Base-by-base conservation (phyloP, 2,888 invertebrate genomes). In the Tenthredo livida region DNA sequence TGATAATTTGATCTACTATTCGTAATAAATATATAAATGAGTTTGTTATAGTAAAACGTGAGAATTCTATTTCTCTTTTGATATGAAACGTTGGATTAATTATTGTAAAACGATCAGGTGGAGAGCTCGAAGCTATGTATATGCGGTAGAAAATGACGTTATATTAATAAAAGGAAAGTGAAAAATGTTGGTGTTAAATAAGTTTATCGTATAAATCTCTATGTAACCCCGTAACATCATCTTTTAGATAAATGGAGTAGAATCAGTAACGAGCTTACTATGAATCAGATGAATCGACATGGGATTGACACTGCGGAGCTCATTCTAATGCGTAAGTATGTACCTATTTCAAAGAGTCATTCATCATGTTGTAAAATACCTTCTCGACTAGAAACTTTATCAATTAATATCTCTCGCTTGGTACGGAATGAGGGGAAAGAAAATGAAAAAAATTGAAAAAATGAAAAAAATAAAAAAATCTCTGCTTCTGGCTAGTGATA, bases 21-120 rank as follows among this genome's bases (percentile, higher is more conserved):
- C 43, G 43, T 43, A 43, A 43, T 43, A 43, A 43, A 33, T 33
- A 37, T 37, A 47, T 47, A 43, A 15, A 47, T 47, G 12, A 12
- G 47, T 47, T 47, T 15, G 47, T 47, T 15, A 47, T 61, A 61
- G 25, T 21, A 9, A 61, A 61, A 12, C 25, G 12, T 21, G 67
- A 33, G 25, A 12, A 67, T 67, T 1, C 37, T 67, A 67, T 67
- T 67, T 67, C 33, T 33, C 67, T 67, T 67, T 67, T 67, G 67
- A 67, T 67, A 67, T 67, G 67, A 67, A 67, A 33, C 33, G 67
- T 67, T 67, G 33, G 33, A 33, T 67, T 67, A 33, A 67, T 67
- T 61, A 67, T 33, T 67, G 33, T 67, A 67, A 67, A 29, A 67
- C 17, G 17, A 67, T 33, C 33, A 15, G 67, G 67, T 67, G 33